Percentiles rank a stretch among this genome's conserved stretches.
These are phyloP conservation scores for Periophthalmodon schlosseri DNA, from an alignment of 2,113 vertebrate species.

Conservation along the genomic window DNA sequence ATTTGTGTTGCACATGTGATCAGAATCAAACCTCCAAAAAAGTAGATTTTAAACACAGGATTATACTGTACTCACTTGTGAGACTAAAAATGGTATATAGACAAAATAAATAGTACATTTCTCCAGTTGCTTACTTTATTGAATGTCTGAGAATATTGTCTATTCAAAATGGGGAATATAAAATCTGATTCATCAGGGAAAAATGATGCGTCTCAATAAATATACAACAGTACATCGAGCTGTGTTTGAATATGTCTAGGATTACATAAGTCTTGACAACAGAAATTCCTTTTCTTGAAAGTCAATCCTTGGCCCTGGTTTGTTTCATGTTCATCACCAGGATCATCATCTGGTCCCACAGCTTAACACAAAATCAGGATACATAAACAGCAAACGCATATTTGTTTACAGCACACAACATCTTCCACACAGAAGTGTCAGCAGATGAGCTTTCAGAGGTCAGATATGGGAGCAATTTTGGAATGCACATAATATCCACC, in stretches of 20 bases:
- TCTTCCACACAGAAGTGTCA: conserved; percentile 27
- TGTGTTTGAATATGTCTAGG: conserved; percentile 52
- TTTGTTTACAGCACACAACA: conserved; percentile 56
- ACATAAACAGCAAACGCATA: conserved; percentile 55
- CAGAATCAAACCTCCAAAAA: neutral
- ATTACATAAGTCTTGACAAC: conserved; percentile 44
- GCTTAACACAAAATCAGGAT: conserved; percentile 55
- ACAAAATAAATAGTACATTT: neutral
- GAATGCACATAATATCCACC: neutral
- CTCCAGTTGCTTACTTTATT: neutral
- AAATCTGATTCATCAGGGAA: conserved; percentile 62
- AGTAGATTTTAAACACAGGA: neutral
- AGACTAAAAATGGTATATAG: neutral
- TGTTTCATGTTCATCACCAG: conserved; percentile 50
- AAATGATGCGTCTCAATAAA: conserved; percentile 64
- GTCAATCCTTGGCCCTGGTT: conserved; percentile 48
- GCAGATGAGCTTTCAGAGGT: conserved; percentile 20
- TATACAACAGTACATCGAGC: conserved; percentile 54
- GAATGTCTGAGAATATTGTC: conserved; percentile 16
- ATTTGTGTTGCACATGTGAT: no score
- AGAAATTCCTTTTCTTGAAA: conserved; percentile 46
- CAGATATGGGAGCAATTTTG: neutral
- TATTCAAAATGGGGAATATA: conserved; percentile 36
- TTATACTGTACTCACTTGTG: neutral
- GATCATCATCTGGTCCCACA: conserved; percentile 37